Evolutionary conservation across 2,888 invertebrate species (phyloP), one percentile per base, ranked within the genome.

Genomic region (Drosophila meridionalis): DNA sequence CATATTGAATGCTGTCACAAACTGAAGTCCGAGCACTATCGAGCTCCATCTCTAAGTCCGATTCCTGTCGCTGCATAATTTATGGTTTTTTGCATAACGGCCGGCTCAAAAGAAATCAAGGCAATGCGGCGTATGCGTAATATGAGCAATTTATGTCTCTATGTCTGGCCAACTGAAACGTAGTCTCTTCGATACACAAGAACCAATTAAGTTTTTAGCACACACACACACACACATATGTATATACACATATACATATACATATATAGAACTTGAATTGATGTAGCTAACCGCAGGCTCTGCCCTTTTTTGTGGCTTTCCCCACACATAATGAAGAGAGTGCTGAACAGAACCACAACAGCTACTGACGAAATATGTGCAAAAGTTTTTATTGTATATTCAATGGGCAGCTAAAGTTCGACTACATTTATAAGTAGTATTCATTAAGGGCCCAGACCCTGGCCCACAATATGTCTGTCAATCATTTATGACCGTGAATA

Each of bases 201-300:
- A 85, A 81, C 73, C 89, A 85, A 85, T 85, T 89, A 89, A 87
- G 84, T 74, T 77, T 73, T 79, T 75, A 78, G 64, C 75, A 75
- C 78, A 80, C 68, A 76, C 72, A 66, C 47, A 42, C 48, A 66
- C 48, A 38, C 48, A 43, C 32, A 52, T 12, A 43, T 20, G 20
- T 20, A 20, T 20, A 20, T 6, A 28, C 45, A 47, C 38, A 38
- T 20, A 34, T 4, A 34, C 20, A 12, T 32, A 40, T 40, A 43
- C 48, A 26, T 50, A 67, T 11, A 26, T 26, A 40, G 40, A 40
- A 43, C n/a, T 50, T 28, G 34, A 34, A 64, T 69, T 73, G 67
- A 70, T 58, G 70, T 57, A 70, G 60, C 71, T 61, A 76, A 74
- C 86, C 86, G 69, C 84, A 85, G 69, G 65, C 30, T 42, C 36